Percentiles rank a stretch among this genome's conserved stretches.
Conservation (phyloP, 1,140 invertebrate genomes). For the Drosophila auraria region DNA sequence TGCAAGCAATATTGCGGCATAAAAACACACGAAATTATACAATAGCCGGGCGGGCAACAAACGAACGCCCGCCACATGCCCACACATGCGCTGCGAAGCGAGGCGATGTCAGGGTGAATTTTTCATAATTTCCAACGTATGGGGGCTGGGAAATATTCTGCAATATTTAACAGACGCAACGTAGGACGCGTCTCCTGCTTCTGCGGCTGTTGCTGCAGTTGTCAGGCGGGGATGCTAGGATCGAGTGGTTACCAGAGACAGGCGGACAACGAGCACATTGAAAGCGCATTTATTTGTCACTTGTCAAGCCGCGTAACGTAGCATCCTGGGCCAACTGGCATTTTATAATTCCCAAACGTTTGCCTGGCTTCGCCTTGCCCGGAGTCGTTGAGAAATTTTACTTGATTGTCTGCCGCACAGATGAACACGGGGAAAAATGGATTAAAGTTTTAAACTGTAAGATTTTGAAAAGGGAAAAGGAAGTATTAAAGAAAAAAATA, state of each 20-base stretch:
- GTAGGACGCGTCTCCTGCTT: background rate
- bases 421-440: background rate
- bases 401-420: constrained; percentile 63
- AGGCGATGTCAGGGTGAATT: constrained; percentile 48
- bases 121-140: constrained; percentile 77
- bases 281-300: constrained; percentile 83
- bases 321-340: constrained; percentile 56
- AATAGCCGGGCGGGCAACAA: constrained; percentile 34
- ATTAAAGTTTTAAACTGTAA: no score
- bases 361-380: constrained; percentile 22
- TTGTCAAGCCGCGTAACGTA: constrained; percentile 62
- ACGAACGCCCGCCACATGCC: constrained; percentile 11
- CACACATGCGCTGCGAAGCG: constrained; percentile 13
- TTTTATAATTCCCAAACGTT: constrained; percentile 75
- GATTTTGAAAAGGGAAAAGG: constrained; percentile 1
- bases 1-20: constrained; percentile 81
- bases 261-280: constrained; percentile 67
- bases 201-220: constrained; percentile 49
- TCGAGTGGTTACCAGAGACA: constrained; percentile 58
- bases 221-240: constrained; percentile 57
- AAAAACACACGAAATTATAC: constrained; percentile 80
- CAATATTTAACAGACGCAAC: constrained; percentile 68
- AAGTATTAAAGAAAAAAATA: background rate
- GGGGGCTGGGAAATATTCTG: constrained; percentile 62
- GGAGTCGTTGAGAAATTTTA: constrained; percentile 66